phyloP scores from a whole-genome alignment of 2,888 invertebrate genomes.

The Drosophila austrosaltans region DNA sequence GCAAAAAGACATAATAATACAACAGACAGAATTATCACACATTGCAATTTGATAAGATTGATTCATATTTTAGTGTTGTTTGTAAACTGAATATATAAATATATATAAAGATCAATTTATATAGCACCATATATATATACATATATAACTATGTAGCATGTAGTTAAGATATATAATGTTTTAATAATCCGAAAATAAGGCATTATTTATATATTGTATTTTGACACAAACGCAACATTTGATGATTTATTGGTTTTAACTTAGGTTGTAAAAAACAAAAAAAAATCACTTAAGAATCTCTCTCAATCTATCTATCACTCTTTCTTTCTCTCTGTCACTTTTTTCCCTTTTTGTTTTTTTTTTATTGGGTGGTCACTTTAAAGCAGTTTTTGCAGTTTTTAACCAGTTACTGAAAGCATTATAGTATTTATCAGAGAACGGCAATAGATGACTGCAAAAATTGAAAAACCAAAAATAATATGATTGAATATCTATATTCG shows the following conservation, averaged over 20 bases:
- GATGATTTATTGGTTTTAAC: conserved; percentile 37
- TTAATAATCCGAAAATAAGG: conserved; percentile 7
- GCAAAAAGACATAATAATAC: conserved; percentile 2
- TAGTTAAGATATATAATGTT: background rate
- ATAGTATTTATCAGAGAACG: background rate
- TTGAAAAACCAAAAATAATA: background rate
- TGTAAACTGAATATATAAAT: conserved; percentile 8
- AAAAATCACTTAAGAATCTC: conserved; percentile 17
- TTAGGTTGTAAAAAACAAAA: conserved; percentile 56
- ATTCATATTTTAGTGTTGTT: conserved; percentile 50
- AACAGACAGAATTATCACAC: conserved; percentile 53
- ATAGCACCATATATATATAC: conserved; percentile 15
- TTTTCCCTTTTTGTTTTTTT: no score
- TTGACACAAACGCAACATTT: conserved; percentile 67
- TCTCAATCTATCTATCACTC: background rate
- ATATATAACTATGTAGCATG: conserved; percentile 25
- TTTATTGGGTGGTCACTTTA: conserved; percentile 25
- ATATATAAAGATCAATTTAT: conserved; percentile 18
- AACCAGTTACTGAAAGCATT: conserved; percentile 36
- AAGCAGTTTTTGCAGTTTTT: conserved; percentile 66
- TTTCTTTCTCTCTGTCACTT: no score
- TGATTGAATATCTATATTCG: background rate
- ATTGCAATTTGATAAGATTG: conserved; percentile 65
- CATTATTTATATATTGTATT: conserved; percentile 53
- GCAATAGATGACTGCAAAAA: conserved; percentile 2